phyloP scores from a whole-genome alignment of 2,888 invertebrate genomes.

The Amaurobius ferox region DNA sequence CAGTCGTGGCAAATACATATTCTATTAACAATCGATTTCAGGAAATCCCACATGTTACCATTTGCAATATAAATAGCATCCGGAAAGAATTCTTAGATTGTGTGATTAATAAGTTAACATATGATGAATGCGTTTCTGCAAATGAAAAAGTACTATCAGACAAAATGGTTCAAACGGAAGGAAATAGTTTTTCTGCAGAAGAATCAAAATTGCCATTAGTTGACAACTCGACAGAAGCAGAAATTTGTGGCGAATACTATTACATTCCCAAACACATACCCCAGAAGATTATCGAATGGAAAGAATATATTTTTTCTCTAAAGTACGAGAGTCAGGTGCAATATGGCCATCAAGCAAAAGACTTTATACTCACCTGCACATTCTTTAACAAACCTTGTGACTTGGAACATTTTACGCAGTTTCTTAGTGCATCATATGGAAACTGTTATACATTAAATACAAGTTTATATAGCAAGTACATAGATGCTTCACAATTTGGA shows the following conservation, averaged over 20 bases:
- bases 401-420: background rate
- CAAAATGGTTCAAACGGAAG: background rate
- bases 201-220: too few species aligned
- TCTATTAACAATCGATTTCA: background rate
- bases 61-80: background rate
- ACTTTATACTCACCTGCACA: background rate
- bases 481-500: background rate
- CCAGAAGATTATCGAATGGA: background rate
- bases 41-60: background rate
- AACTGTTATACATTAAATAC: background rate
- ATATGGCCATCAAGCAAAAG: background rate
- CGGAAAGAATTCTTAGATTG: background rate
- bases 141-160: background rate
- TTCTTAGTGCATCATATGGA: background rate
- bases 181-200: background rate
- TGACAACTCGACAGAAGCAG: too few species aligned
- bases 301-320: background rate
- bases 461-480: background rate
- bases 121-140: background rate
- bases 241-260: background rate
- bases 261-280: background rate
- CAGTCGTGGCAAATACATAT: background rate
- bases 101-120: background rate
- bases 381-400: background rate
- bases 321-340: background rate